phyloP scores from a whole-genome alignment of 2,888 invertebrate genomes.

The Palloptera scutellata region DNA sequence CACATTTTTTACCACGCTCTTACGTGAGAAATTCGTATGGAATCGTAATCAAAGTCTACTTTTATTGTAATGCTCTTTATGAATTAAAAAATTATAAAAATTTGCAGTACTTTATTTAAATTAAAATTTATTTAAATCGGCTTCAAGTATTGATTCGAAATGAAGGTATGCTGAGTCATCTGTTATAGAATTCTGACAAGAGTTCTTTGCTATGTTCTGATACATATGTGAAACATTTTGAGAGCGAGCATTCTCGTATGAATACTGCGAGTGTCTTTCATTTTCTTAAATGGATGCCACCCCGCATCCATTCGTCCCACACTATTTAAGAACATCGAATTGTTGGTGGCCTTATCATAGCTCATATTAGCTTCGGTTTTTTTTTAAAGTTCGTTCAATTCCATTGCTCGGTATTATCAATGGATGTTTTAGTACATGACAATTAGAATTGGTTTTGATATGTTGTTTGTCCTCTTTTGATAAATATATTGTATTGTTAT shows the following conservation, averaged over 20 bases:
- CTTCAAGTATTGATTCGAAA: slow-evolving; percentile 63
- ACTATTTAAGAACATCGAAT: too few species aligned
- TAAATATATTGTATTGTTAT: slow-evolving; percentile 75
- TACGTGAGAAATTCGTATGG: slow-evolving; percentile 45
- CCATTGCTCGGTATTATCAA: slow-evolving; percentile 76
- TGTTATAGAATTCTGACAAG: slow-evolving; percentile 29
- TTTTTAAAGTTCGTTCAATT: slow-evolving; percentile 70
- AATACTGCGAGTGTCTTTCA: slow-evolving; percentile 38
- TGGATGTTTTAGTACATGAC: slow-evolving; percentile 84
- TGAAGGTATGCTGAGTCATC: slow-evolving; percentile 62
- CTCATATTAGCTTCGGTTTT: slow-evolving; percentile 53
- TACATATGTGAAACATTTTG: slow-evolving; percentile 46
- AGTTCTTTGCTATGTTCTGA: slow-evolving; percentile 52
- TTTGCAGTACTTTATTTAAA: slow-evolving; percentile 53
- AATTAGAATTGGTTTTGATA: slow-evolving; percentile 70
- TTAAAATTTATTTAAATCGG: slow-evolving; percentile 58
- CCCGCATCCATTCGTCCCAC: slow-evolving; percentile 24
- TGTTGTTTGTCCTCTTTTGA: slow-evolving; percentile 71
- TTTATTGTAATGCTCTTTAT: slow-evolving; percentile 62
- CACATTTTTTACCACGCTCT: too few species aligned
- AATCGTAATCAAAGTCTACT: slow-evolving; percentile 54
- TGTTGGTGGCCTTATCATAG: slow-evolving; percentile 8
- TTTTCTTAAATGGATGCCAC: slow-evolving; percentile 9
- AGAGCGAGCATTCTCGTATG: slow-evolving; percentile 39
- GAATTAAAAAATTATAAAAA: slow-evolving; percentile 63